Base-by-base conservation (phyloP, 2,888 invertebrate genomes). In the Macropis europaea region DNA sequence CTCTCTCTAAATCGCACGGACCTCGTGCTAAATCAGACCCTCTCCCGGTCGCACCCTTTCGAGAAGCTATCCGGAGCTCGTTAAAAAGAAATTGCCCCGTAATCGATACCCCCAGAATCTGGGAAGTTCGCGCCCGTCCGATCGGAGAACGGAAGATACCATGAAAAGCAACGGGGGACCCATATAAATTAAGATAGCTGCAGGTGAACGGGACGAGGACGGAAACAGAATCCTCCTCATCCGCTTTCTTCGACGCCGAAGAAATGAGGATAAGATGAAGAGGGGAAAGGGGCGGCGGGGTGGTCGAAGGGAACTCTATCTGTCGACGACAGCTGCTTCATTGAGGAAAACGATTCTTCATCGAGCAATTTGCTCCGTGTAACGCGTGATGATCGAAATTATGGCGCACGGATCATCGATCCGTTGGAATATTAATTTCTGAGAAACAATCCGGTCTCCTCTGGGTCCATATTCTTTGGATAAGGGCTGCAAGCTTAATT, bases 51-150 rank as follows among this genome's bases (percentile, higher is more conserved):
- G 22, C 70, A 59, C 63, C 73, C 70, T 66, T 74, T 62, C 64
- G 71, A 75, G 78, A 71, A 79, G 81, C 77, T 81, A 80, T 83
- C 76, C 76, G 56, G 69, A 73, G 66, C 80, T 85, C 81, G 82
- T 85, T 85, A 82, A 82, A 85, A 81, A 77, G 82, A 79, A 84
- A 84, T 85, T 84, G 83, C 73, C 74, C 57, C 56, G 72, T 79
- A 78, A 85, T 84, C 83, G 77, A 85, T 84, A 79, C 43, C 42
- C 52, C 60, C 22, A 36, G 66, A 64, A 73, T 79, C 73, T 57
- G 42, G 45, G 47, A 62, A 47, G 30, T 64, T 42, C 59, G 56
- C 19, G 38, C 24, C 17, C 43, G n/a, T 7, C 34, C 22, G 9
- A n/a, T 3, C 3, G 17, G 19, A 17, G 47, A 26, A 19, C 17